Conservation (phyloP, 2,888 invertebrate genomes). For the Nesidiocoris tenuis region DNA sequence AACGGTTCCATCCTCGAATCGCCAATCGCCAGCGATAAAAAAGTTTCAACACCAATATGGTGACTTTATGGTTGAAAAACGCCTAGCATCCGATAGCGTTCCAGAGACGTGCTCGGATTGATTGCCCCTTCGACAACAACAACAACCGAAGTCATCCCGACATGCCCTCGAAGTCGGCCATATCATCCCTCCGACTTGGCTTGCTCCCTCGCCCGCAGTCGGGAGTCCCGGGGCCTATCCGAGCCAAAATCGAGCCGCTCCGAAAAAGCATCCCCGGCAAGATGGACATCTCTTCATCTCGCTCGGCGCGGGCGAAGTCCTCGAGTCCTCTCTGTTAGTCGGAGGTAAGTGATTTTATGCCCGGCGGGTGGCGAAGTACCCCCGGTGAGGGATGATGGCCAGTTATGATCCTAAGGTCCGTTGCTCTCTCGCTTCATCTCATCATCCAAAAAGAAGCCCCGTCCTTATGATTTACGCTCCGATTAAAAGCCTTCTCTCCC, state of each 20-base stretch:
- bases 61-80: too few relatives aligned
- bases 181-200: constrained; percentile 16
- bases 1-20: too few relatives aligned
- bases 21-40: too few relatives aligned
- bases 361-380: constrained; percentile 42
- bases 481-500: constrained; percentile 28
- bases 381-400: constrained; percentile 38
- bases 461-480: constrained; percentile 41
- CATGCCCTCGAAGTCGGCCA: neutral
- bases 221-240: constrained; percentile 19
- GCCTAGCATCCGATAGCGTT: too few relatives aligned
- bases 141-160: neutral
- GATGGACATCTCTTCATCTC: neutral
- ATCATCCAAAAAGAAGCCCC: constrained; percentile 1
- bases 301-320: too few relatives aligned
- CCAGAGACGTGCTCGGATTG: too few relatives aligned
- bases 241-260: constrained; percentile 25
- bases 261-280: constrained; percentile 3
- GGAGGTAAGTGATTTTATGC: constrained; percentile 41
- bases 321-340: constrained; percentile 14
- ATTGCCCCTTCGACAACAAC: too few relatives aligned
- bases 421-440: constrained; percentile 2
- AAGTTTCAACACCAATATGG: too few relatives aligned
- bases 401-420: neutral
- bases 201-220: constrained; percentile 29